phyloP scores from a whole-genome alignment of 2,113 vertebrate species.

The Myodes glareolus region DNA sequence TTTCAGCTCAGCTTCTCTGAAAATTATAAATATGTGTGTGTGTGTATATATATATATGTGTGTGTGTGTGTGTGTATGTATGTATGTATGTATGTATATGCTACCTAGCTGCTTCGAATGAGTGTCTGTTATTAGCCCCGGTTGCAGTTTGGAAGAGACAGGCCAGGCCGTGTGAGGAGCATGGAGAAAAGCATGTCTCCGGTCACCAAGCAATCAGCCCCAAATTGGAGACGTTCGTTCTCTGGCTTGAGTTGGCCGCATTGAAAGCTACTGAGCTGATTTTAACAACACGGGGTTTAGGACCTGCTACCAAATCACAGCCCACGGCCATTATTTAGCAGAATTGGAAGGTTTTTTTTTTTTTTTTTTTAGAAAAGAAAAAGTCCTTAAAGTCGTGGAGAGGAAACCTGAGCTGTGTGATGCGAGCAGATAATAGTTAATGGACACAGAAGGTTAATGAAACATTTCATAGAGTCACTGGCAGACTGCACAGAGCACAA shows the following conservation, averaged over 20 bases:
- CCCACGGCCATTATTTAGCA: neutral
- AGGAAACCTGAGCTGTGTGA: slow-evolving; percentile 47
- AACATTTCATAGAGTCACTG: slow-evolving; percentile 67
- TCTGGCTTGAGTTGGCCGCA: neutral
- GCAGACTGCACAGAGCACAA: slow-evolving; percentile 62
- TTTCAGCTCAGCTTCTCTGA: neutral
- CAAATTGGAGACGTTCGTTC: neutral
- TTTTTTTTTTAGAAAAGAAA: slow-evolving; percentile 35
- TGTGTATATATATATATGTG: too few relatives aligned
- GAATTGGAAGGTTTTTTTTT: slow-evolving; percentile 25
- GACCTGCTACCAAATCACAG: neutral
- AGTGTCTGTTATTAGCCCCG: neutral
- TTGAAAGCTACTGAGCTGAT: slow-evolving; percentile 27
- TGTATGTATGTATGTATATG: too few relatives aligned
- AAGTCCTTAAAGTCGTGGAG: slow-evolving; percentile 47
- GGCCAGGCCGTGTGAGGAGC: neutral
- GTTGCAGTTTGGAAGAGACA: neutral
- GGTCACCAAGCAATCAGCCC: neutral
- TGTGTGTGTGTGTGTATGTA: too few relatives aligned
- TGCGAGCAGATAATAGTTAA: slow-evolving; percentile 59
- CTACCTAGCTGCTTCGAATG: neutral
- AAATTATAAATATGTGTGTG: too few relatives aligned
- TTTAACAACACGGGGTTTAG: slow-evolving; percentile 30
- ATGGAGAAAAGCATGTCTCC: rapidly evolving
- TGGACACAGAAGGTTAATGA: slow-evolving; percentile 69